These are phyloP conservation scores for Lasioglossum villosulum DNA, from an alignment of 2,888 invertebrate genomes.

Conservation along the genomic window DNA sequence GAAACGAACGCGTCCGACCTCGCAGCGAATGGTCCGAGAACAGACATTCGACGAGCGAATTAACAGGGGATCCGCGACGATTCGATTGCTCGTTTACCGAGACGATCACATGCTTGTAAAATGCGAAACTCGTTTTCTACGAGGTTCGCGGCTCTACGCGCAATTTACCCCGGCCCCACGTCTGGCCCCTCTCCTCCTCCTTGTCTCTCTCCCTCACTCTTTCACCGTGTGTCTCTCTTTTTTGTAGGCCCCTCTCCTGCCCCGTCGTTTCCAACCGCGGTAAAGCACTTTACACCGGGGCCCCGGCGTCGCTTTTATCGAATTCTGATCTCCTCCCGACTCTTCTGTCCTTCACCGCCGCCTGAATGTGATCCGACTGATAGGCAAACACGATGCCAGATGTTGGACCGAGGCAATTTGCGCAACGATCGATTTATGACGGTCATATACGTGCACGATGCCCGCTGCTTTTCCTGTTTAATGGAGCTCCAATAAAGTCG, in stretches of 20 bases:
- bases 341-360: slow-evolving; percentile 65
- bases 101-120: slow-evolving; percentile 63
- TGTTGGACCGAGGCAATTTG: slow-evolving; percentile 74
- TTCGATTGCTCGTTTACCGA: slow-evolving; percentile 68
- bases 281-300: slow-evolving; percentile 62
- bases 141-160: slow-evolving; percentile 43
- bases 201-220: background rate
- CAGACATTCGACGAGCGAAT: slow-evolving; percentile 55
- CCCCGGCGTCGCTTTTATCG: slow-evolving; percentile 69
- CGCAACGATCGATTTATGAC: slow-evolving; percentile 74
- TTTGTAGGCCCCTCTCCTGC: background rate
- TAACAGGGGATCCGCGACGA: slow-evolving; percentile 59
- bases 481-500: slow-evolving; percentile 71
- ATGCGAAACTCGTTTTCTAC: slow-evolving; percentile 62
- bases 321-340: slow-evolving; percentile 69
- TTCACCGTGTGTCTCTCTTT: background rate
- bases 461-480: slow-evolving; percentile 56
- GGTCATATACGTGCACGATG: slow-evolving; percentile 60
- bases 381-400: slow-evolving; percentile 75
- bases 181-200: background rate
- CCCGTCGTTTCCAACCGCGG: slow-evolving; percentile 18
- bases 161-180: slow-evolving; percentile 49
- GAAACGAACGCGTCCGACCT: slow-evolving; percentile 43
- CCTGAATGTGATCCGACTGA: slow-evolving; percentile 76
- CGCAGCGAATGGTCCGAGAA: slow-evolving; percentile 41